phyloP scores from a whole-genome alignment of 2,113 vertebrate species.

The Stigmatopora argus region DNA sequence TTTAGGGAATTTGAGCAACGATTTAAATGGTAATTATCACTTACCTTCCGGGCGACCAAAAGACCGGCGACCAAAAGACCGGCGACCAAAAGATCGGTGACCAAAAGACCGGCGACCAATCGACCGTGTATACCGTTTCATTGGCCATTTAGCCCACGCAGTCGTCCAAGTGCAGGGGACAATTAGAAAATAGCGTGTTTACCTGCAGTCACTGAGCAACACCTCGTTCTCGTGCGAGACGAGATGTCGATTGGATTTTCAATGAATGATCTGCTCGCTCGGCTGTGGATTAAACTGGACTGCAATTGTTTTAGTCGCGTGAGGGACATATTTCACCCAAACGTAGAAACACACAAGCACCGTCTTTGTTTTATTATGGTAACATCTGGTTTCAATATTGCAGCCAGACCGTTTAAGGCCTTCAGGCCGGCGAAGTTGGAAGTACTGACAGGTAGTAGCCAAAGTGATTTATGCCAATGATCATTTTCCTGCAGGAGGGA shows the following conservation, averaged over 20 bases:
- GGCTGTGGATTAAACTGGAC: constrained; percentile 33
- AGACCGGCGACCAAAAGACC: no score
- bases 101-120: no score
- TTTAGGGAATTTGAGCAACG: no score
- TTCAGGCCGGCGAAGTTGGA: constrained; percentile 42
- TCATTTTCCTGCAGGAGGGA: constrained; percentile 25
- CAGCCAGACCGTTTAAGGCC: constrained; percentile 38
- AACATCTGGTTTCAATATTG: constrained; percentile 59
- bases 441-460: constrained; percentile 58
- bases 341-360: not conserved
- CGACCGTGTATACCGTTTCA: no score
- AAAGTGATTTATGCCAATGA: constrained; percentile 46
- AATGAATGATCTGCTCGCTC: constrained; percentile 32
- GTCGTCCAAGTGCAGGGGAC: not conserved
- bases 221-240: constrained; percentile 34
- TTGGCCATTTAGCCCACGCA: not conserved
- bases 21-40: no score
- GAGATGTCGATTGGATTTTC: constrained; percentile 49
- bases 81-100: no score
- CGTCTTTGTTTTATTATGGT: not conserved
- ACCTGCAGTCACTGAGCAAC: not conserved
- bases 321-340: not conserved
- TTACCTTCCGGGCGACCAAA: no score
- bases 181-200: not conserved
- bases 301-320: not conserved